Evolutionary conservation across 2,888 invertebrate species (phyloP).

Genomic region (Gastrophysa polygoni): DNA sequence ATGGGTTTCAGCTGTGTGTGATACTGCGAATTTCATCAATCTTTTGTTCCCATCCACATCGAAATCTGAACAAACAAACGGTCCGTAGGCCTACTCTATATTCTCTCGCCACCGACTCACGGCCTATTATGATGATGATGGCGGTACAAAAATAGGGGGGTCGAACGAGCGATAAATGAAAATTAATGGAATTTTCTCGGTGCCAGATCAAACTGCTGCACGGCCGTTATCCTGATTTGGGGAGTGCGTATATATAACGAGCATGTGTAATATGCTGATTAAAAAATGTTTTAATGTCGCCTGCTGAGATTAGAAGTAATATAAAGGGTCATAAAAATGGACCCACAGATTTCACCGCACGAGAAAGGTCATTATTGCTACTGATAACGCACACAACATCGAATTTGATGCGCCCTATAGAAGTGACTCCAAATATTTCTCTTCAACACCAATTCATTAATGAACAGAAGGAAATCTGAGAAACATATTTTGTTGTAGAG

Average conservation of each 20-base stretch:
- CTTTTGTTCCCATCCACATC: not conserved
- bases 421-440: too few species aligned
- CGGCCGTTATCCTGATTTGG: constrained; percentile 1
- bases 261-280: not conserved
- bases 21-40: not conserved
- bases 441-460: too few species aligned
- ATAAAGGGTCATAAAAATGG: too few species aligned
- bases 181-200: constrained; percentile 30
- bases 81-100: constrained; percentile 1
- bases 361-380: too few species aligned
- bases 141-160: constrained; percentile 7
- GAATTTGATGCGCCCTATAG: too few species aligned
- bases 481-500: too few species aligned
- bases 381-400: too few species aligned
- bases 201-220: constrained; percentile 15
- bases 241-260: not conserved
- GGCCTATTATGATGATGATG: constrained; percentile 5
- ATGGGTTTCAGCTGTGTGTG: not conserved
- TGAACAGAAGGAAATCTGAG: too few species aligned
- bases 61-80: constrained; percentile 11
- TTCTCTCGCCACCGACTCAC: not conserved
- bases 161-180: constrained; percentile 25
- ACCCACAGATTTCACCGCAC: too few species aligned
- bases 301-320: not conserved
- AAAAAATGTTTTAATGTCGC: not conserved